Base-by-base conservation (phyloP, 2,113 vertebrate genomes). In the Tupaia chinensis region DNA sequence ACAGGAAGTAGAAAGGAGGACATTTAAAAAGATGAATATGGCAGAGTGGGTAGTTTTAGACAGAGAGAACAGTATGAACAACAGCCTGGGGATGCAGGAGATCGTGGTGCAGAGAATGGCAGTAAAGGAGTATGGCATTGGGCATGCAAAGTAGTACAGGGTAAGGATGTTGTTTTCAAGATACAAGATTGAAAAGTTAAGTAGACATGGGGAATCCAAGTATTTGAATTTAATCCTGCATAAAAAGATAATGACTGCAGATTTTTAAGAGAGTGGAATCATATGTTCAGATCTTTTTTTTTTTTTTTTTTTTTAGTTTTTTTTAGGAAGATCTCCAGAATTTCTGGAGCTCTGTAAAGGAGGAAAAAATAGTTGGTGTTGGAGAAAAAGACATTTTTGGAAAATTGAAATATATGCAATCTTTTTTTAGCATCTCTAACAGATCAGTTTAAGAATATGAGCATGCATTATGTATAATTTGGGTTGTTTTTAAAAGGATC, bases 401-500 rank as follows among this genome's bases (percentile, higher is more conserved):
- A 96, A 97, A 97, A 91, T 13, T 89, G 73, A 98, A 96, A 97
- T 95, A 96, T 68, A 97, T 96, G 92, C 95, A 94, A 65, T 94
- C 97, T 95, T 97, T 94, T 98, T 96, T 96, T 95, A 98, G 97
- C 76, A 89, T 85, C 89, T 95, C 87, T 96, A 96, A 94, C 96
- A 97, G 83, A 98, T 97, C 87, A 89, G 89, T 97, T 97, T 96
- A 96, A 98, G 97, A 97, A 96, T 94, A 94, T 96, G 94, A 97
- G 82, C 96, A 97, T 96, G 86, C 91, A 97, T 97, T 97, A 97
- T 95, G 79, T 97, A 97, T 97, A 98, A 97, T 97, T 98, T 96
- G 87, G 80, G 92, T 94, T 96, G 93, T 96, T 98, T 97, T 97
- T 93, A 89, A 95, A 97, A 97, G 73, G 69, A 93, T 95, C 93